These are phyloP conservation scores for Dromas ardeola DNA, from an alignment of 2,113 vertebrate genomes.

Conservation along the genomic window DNA sequence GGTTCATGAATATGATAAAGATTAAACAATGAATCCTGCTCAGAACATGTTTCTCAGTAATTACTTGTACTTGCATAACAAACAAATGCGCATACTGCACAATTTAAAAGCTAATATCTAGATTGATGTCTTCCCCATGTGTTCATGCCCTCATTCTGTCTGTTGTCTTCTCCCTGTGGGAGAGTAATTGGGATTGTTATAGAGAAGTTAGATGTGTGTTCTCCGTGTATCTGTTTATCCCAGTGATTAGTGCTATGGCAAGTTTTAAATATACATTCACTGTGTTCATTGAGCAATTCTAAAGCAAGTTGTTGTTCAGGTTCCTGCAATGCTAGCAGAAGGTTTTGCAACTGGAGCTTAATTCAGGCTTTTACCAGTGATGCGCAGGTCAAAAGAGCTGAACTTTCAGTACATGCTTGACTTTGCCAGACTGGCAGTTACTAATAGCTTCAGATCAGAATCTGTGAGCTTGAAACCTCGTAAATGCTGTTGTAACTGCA, in stretches of 20 bases:
- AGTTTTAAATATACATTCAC: neutral
- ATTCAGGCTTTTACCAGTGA: neutral
- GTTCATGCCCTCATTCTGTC: neutral
- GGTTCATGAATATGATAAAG: neutral
- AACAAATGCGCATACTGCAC: neutral
- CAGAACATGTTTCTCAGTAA: neutral
- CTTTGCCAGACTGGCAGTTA: neutral
- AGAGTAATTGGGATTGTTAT: neutral
- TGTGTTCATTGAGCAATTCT: slow-evolving; percentile 11
- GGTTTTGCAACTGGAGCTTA: slow-evolving; percentile 39
- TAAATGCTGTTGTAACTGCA: neutral
- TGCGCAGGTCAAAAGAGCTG: neutral
- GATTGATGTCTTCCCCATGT: neutral
- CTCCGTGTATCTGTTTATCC: neutral
- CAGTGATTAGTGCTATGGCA: neutral
- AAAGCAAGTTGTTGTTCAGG: neutral
- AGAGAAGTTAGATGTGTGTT: neutral
- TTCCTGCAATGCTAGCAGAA: neutral
- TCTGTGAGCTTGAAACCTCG: neutral
- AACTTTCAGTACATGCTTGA: neutral
- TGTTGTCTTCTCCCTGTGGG: neutral
- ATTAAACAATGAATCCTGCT: neutral
- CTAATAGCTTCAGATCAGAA: neutral
- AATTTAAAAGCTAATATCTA: neutral
- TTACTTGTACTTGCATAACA: neutral